Evolutionary conservation across 1,140 invertebrate species (phyloP).

Genomic region (Solen grandis): DNA sequence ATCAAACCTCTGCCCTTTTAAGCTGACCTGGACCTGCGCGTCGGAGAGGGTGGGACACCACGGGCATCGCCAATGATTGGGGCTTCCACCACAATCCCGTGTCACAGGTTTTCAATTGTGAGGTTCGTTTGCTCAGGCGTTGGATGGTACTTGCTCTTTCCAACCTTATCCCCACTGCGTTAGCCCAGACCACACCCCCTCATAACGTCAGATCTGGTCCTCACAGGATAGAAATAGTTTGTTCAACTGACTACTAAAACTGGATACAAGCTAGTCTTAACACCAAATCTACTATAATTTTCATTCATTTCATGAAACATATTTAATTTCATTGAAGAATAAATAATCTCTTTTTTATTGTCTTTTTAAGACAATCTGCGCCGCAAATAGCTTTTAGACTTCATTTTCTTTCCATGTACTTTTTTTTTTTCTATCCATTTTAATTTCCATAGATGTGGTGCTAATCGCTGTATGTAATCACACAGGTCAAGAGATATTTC

Average conservation of each 20-base stretch:
- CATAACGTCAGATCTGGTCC: too few relatives aligned
- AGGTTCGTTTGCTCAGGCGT: too few relatives aligned
- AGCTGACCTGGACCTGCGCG: too few relatives aligned
- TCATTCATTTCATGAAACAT: background rate
- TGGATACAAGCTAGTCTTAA: slow-evolving; percentile 14
- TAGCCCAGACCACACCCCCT: too few relatives aligned
- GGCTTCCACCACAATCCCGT: too few relatives aligned
- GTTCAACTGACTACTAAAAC: slow-evolving; percentile 16
- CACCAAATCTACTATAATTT: slow-evolving; percentile 22
- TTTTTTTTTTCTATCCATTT: background rate
- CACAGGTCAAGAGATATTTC: background rate
- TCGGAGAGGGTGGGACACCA: too few relatives aligned
- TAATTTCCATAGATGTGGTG: slow-evolving; percentile 22
- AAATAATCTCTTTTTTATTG: background rate
- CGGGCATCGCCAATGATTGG: too few relatives aligned
- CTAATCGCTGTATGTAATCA: background rate
- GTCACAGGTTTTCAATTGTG: too few relatives aligned
- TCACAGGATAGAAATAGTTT: too few relatives aligned
- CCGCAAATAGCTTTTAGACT: background rate
- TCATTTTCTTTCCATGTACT: background rate
- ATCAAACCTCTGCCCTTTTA: too few relatives aligned
- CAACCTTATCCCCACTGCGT: too few relatives aligned
- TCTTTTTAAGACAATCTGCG: background rate
- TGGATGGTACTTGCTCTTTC: too few relatives aligned
- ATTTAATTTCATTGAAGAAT: background rate